Base-by-base conservation (phyloP, 1,140 invertebrate species). In the Sipha flava region DNA sequence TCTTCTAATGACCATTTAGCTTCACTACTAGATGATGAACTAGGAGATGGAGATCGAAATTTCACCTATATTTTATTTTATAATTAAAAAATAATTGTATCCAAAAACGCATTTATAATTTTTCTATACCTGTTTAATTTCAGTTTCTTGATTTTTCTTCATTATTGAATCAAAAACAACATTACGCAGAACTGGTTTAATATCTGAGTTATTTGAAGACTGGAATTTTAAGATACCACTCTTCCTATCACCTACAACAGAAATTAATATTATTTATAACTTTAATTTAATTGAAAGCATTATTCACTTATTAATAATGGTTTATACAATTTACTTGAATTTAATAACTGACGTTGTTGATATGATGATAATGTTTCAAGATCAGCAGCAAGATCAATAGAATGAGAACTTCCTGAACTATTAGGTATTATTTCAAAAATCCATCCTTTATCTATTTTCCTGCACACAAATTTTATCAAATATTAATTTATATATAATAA, bases 131-230 rank as follows among this genome's bases (percentile, higher is more conserved):
- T 90, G 89, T 85, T 90, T 90, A 81, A 86, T 88, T 62, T 87
- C 87, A 84, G 89, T 88, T 81, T 88, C 87, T 80, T 81, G 81
- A 80, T 89, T 87, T 82, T 89, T 90, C 80, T 88, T 86, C 86
- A 91, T 89, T 82, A 92, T 91, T 80, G 92, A 91, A 83, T 93
- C 92, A 87, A 94, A 90, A 1, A 91, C 92, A 73, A 92, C 89
- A 85, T 92, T 93, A 80, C 90, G 88, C 83, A 91, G 84, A 81
- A 86, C 84, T 26, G 82, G 68, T 59, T 82, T 81, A 45, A 81
- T 82, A 77, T 52, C 47, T n/a, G 79, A 72, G 31, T 81, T 81
- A 7, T 45, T 45, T 14, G 79, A 66, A 87, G 84, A 91, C 84
- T 92, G 91, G 2, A 91, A 90, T 81, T 92, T 92, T 73, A 92